Evolutionary conservation across 2,113 vertebrate species (phyloP).

Genomic region (Enhydra lutris): DNA sequence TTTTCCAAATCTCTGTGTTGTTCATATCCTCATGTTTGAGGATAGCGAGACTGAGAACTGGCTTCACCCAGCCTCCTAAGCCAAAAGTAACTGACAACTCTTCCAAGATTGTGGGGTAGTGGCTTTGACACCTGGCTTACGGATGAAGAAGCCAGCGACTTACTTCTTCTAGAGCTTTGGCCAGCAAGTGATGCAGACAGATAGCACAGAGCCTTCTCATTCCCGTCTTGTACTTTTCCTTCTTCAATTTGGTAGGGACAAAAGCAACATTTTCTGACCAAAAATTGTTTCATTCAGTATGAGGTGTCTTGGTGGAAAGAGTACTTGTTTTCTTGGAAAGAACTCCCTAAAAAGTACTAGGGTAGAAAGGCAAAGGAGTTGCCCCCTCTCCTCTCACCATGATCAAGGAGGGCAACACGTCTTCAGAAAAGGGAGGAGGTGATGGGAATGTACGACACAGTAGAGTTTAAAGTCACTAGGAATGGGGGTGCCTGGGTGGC

Average conservation of each 20-base stretch:
- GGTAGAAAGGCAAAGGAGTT: no score
- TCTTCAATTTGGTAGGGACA: neutral
- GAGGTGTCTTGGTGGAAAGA: neutral
- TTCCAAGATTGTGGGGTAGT: accelerated
- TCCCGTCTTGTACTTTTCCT: neutral
- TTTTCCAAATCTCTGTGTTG: neutral
- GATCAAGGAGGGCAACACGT: neutral
- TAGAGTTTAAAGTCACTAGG: neutral
- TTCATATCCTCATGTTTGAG: neutral
- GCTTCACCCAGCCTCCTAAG: neutral
- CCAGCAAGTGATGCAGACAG: neutral
- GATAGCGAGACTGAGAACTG: neutral
- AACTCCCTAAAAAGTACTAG: neutral
- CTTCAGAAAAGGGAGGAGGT: neutral
- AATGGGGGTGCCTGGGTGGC: no score
- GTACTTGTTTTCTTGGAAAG: neutral
- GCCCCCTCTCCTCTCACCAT: neutral
- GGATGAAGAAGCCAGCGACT: neutral
- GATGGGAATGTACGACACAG: no score
- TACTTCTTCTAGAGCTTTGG: neutral
- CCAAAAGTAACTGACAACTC: neutral
- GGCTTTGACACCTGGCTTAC: neutral
- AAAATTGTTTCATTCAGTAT: neutral
- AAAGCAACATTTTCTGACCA: neutral
- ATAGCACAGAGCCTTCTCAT: neutral